Evolutionary conservation across 2,797 vertebrate species (phyloP), one percentile per base, ranked within the genome.

Genomic region (Orestias chungarensis): DNA sequence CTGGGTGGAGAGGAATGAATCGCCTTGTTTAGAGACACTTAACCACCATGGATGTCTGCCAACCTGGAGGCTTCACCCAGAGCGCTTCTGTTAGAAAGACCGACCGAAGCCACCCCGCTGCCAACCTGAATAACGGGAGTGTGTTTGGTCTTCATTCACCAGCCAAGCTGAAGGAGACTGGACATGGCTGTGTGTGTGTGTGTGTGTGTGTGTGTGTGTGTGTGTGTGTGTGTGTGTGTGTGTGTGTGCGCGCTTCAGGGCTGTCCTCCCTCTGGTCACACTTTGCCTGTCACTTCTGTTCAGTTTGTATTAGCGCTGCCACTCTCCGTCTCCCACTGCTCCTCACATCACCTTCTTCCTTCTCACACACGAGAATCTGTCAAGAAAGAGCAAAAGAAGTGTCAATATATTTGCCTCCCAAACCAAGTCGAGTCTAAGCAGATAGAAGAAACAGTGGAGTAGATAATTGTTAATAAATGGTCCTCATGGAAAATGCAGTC

Each of bases 221-320:
- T n/a, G n/a, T n/a, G n/a, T n/a, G n/a, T n/a, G n/a, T n/a, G n/a
- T n/a, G n/a, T n/a, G n/a, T n/a, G n/a, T n/a, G n/a, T n/a, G n/a
- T n/a, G n/a, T 54, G 78, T 71, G 57, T 69, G 40, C 66, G 47
- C 62, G 66, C 62, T 68, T 59, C 57, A 72, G 68, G 76, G 78
- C 77, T 71, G 79, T 82, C 71, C 74, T 74, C 79, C 82, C 84
- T 86, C 76, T 83, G 82, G 81, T 87, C 86, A 81, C 89, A 88
- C 86, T 84, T 88, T 87, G 79, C 71, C 74, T 82, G 79, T 81
- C 86, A 87, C 84, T 84, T 84, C 79, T 85, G 86, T 88, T 91
- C 89, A 88, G 68, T 86, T 88, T 88, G 76, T 83, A 86, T 88
- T 81, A 82, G 79, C 64, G 1, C 81, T 71, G 76, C 73, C 78